These are phyloP conservation scores for Spodoptera exigua DNA, from an alignment of 2,888 invertebrate species.

Conservation along the genomic window DNA sequence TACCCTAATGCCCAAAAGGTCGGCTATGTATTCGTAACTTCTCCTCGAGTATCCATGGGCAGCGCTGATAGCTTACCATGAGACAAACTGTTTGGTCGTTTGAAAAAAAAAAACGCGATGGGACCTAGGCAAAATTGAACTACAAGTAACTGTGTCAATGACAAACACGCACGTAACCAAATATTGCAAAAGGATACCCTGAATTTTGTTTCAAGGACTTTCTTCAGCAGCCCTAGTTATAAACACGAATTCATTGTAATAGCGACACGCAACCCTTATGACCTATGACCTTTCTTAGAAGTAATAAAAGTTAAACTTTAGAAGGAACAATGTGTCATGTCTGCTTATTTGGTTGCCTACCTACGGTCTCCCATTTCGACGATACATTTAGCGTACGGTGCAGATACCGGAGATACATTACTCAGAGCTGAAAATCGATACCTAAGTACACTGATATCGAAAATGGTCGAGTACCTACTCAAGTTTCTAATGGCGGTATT, in stretches of 20 bases:
- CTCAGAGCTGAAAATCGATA: constrained; percentile 44
- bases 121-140: constrained; percentile 30
- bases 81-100: too few relatives aligned
- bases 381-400: constrained; percentile 11
- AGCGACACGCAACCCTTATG: constrained; percentile 68
- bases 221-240: constrained; percentile 59
- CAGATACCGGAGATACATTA: constrained; percentile 34
- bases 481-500: constrained; percentile 40
- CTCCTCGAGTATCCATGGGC: too few relatives aligned
- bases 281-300: constrained; percentile 65
- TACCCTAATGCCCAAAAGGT: too few relatives aligned
- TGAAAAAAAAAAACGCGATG: too few relatives aligned
- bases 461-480: constrained; percentile 39
- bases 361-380: constrained; percentile 15
- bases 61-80: too few relatives aligned
- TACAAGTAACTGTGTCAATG: constrained; percentile 67
- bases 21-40: too few relatives aligned
- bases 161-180: constrained; percentile 64
- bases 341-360: constrained; percentile 23
- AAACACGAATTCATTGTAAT: constrained; percentile 67
- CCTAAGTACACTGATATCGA: constrained; percentile 38
- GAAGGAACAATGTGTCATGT: constrained; percentile 37
- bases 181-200: constrained; percentile 61
- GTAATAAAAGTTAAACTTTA: constrained; percentile 43
- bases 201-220: constrained; percentile 75